Base-by-base conservation (phyloP, 2,113 vertebrate species). In the Nerophis ophidion region DNA sequence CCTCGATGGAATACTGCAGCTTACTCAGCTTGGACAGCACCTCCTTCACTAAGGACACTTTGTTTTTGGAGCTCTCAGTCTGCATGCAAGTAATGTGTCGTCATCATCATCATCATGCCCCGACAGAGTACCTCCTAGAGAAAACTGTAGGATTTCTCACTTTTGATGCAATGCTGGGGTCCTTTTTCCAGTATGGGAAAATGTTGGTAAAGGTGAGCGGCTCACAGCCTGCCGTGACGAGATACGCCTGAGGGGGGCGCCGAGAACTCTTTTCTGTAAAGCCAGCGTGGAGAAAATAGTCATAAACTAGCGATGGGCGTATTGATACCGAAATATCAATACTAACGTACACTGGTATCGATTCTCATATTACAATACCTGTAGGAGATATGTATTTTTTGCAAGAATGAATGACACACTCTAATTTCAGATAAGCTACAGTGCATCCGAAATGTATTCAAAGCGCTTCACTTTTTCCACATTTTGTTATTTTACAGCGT, bases 161-260 rank as follows among this genome's bases (percentile, higher is more conserved):
- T 84, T 81, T 74, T 57, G 83, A 62, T 26, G 58, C n/a, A 33
- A 85, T 26, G 51, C 35, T 81, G 42, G 79, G 10, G 55, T 89
- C 77, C 55, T 75, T 87, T 71, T 90, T 82, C 91, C 91, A 92
- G 74, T 85, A 84, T 1, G 91, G 91, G 67, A 92, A 92, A 66
- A 92, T 90, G 80, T 90, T 92, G 47, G 90, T 91, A 72, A 92
- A 92, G 4, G 90, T 92, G 46, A 92, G 84, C 0, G 91, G 91
- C 66, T 92, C 91, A 15, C 76, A 83, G 62, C 90, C 91, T 52
- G 90, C 89, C 13, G 82, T 70, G 72, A 90, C 85, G 58, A 92
- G 74, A 60, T 92, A 92, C 1, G 91, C 91, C 73, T 77, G 85
- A 35, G 90, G 91, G 50, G 88, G 86, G 63, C 88, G 88, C 51